Percentiles rank a stretch among this genome's conserved stretches.
phyloP scores from a whole-genome alignment of 1,140 invertebrate genomes.

The Limonius californicus region DNA sequence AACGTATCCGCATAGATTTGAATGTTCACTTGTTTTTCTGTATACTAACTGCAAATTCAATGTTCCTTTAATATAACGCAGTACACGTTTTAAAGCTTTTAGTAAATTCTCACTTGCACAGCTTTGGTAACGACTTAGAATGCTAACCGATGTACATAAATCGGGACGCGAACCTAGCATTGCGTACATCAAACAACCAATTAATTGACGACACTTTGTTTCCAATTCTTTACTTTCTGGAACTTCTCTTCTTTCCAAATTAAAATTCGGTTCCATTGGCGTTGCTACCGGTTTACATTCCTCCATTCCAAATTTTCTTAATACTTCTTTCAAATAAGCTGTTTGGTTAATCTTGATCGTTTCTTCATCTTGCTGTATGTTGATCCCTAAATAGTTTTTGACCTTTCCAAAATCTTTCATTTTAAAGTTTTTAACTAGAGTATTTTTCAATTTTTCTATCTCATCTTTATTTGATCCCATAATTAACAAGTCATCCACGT shows the following conservation, averaged over 20 bases:
- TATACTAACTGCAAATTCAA: not conserved
- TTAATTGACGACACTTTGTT: conserved; percentile 22
- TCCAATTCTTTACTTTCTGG: conserved; percentile 21
- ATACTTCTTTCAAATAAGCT: not conserved
- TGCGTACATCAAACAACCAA: conserved; percentile 27
- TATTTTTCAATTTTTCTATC: conserved; percentile 6
- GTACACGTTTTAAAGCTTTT: not conserved
- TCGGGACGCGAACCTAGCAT: conserved; percentile 24
- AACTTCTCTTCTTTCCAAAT: not conserved
- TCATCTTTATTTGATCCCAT: conserved; percentile 3
- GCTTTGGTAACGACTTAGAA: conserved; percentile 17
- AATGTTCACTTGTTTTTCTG: not conserved
- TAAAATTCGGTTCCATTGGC: conserved; percentile 20
- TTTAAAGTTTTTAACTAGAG: conserved; percentile 14
- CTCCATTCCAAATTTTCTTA: conserved; percentile 12
- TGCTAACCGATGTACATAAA: conserved; percentile 18
- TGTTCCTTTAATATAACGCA: conserved; percentile 1
- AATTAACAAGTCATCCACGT: conserved; percentile 27
- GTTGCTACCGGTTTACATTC: conserved; percentile 19
- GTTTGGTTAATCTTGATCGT: too few relatives aligned
- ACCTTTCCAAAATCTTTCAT: conserved; percentile 20
- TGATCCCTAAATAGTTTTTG: conserved; percentile 17
- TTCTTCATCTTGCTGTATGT: conserved; percentile 8
- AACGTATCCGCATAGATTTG: not conserved
- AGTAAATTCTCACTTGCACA: conserved; percentile 14